Conservation (phyloP, 2,888 invertebrate genomes). For the Anorthoa munda region DNA sequence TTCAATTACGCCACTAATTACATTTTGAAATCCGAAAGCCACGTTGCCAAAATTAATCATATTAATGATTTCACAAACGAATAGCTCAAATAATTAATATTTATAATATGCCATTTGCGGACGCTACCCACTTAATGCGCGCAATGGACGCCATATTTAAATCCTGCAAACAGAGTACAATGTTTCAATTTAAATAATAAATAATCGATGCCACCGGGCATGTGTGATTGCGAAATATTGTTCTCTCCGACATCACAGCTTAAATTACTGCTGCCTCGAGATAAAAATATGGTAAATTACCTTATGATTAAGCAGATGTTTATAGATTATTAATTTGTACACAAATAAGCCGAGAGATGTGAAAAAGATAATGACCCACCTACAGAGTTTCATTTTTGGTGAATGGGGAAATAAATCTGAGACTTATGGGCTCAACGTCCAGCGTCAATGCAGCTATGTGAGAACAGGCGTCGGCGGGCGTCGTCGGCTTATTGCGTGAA, state of each 20-base stretch:
- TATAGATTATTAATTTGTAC: constrained; percentile 64
- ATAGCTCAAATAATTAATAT: constrained; percentile 45
- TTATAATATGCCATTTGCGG: constrained; percentile 45
- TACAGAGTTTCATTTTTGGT: constrained; percentile 36
- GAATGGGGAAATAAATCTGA: constrained; percentile 38
- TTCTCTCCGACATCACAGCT: constrained; percentile 45
- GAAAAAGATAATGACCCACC: constrained; percentile 36
- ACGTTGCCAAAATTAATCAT: constrained; percentile 28
- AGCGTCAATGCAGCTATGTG: not conserved
- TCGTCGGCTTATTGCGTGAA: constrained; percentile 12
- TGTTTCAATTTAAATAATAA: constrained; percentile 70
- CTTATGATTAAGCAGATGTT: constrained; percentile 60
- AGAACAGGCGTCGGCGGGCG: constrained; percentile 4
- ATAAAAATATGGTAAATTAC: constrained; percentile 61
- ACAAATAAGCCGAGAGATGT: constrained; percentile 40
- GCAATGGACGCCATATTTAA: constrained; percentile 54
- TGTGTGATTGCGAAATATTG: constrained; percentile 71
- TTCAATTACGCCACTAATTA: constrained; percentile 31
- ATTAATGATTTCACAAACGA: constrained; percentile 43
- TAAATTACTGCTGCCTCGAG: constrained; percentile 55
- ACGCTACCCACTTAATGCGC: constrained; percentile 46
- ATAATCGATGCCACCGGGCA: constrained; percentile 59
- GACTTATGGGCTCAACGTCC: constrained; percentile 9
- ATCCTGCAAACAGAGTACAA: constrained; percentile 57
- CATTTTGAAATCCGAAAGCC: constrained; percentile 17